Conservation (phyloP, 1,140 invertebrate species). For the Vollenhovia emeryi region DNA sequence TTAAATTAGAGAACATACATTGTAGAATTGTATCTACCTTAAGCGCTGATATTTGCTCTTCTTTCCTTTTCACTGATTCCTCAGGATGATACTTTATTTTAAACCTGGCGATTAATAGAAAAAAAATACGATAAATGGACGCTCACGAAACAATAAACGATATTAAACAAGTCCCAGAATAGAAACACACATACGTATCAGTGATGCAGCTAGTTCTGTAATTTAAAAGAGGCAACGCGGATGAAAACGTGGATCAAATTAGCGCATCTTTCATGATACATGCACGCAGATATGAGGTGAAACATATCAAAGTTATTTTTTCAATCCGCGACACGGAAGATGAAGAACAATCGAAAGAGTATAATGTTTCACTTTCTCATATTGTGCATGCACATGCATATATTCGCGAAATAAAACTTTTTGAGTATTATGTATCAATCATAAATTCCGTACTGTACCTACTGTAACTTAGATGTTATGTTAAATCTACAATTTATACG, state of each 20-base stretch:
- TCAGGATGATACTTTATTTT: slow-evolving; percentile 99
- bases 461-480: not conserved
- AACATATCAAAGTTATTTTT: not conserved
- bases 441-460: not conserved
- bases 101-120: slow-evolving; percentile 91
- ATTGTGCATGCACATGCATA: slow-evolving; percentile 19
- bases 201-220: slow-evolving; percentile 46
- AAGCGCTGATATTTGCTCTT: slow-evolving; percentile 93
- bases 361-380: not conserved
- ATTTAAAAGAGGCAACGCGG: slow-evolving; percentile 42
- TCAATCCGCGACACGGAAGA: not conserved
- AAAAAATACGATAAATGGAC: slow-evolving; percentile 69
- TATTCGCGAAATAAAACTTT: slow-evolving; percentile 14
- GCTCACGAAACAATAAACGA: slow-evolving; percentile 51
- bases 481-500: not conserved
- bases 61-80: slow-evolving; percentile 95
- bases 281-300: slow-evolving; percentile 7
- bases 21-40: slow-evolving; percentile 87
- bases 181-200: slow-evolving; percentile 59
- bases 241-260: slow-evolving; percentile 23
- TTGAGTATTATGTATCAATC: not conserved
- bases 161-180: slow-evolving; percentile 42
- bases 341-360: not conserved
- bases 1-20: slow-evolving; percentile 15
- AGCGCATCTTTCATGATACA: not conserved